These are phyloP conservation scores for Zaprionus bogoriensis DNA, from an alignment of 2,888 invertebrate genomes.

Conservation along the genomic window DNA sequence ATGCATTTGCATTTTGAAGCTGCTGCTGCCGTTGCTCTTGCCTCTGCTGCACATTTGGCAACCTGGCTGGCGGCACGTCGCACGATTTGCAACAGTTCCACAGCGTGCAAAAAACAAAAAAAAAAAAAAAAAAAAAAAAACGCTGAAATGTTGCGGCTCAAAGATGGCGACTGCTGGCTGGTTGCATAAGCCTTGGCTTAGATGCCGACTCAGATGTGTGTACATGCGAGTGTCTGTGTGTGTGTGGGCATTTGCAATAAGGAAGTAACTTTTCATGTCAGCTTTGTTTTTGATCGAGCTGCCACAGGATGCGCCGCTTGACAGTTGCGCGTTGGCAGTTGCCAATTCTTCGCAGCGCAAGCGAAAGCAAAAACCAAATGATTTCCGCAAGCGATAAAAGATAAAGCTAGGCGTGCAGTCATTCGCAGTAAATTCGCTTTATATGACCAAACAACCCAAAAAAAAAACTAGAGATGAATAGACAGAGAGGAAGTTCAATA, in stretches of 20 bases:
- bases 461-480: too few species aligned
- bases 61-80: conserved; percentile 65
- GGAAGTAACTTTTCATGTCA: conserved; percentile 74
- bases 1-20: conserved; percentile 74
- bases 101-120: conserved; percentile 29
- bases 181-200: conserved; percentile 78
- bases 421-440: neutral
- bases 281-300: conserved; percentile 54
- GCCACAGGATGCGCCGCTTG: conserved; percentile 66
- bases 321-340: conserved; percentile 51
- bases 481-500: neutral
- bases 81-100: conserved; percentile 59
- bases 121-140: too few species aligned
- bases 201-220: conserved; percentile 63
- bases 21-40: conserved; percentile 15
- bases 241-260: conserved; percentile 66
- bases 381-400: conserved; percentile 43
- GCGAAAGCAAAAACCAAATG: conserved; percentile 21
- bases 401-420: neutral
- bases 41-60: conserved; percentile 51
- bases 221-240: conserved; percentile 9
- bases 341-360: conserved; percentile 24
- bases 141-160: conserved; percentile 41
- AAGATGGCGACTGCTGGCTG: conserved; percentile 61
- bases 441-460: conserved; percentile 9